These are phyloP conservation scores for Eristalis pertinax DNA, from an alignment of 2,888 invertebrate species.

Conservation along the genomic window DNA sequence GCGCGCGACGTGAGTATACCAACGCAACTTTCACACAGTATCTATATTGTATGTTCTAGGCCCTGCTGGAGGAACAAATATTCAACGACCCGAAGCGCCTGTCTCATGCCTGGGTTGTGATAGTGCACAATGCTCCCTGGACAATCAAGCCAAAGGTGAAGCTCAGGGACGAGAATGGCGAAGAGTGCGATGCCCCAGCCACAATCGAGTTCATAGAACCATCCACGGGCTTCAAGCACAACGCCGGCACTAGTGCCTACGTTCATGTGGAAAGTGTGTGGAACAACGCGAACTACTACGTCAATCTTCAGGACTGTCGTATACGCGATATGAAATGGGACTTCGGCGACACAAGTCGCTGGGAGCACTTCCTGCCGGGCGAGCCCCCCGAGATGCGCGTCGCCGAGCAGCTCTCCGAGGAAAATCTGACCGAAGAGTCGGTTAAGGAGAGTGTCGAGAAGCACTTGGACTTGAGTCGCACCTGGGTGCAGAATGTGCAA, in stretches of 20 bases:
- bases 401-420: slow-evolving; percentile 80
- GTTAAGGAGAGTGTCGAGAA: slow-evolving; percentile 84
- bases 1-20: slow-evolving; percentile 75
- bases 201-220: slow-evolving; percentile 91
- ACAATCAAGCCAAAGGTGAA: slow-evolving; percentile 76
- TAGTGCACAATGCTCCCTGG: slow-evolving; percentile 82
- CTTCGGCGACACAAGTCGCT: slow-evolving; percentile 83
- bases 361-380: slow-evolving; percentile 89
- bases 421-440: slow-evolving; percentile 81
- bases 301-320: slow-evolving; percentile 85
- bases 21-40: not conserved
- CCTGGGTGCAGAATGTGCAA: slow-evolving; percentile 88
- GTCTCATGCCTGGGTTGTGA: slow-evolving; percentile 92
- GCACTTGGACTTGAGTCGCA: slow-evolving; percentile 88
- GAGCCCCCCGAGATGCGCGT: slow-evolving; percentile 84
- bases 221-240: slow-evolving; percentile 87
- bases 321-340: slow-evolving; percentile 85
- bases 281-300: slow-evolving; percentile 93
- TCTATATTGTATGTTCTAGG: slow-evolving; percentile 79
- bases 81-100: slow-evolving; percentile 87
- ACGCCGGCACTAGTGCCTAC: slow-evolving; percentile 85
- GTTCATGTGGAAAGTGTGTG: slow-evolving; percentile 92
- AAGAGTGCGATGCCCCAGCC: slow-evolving; percentile 76
- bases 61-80: slow-evolving; percentile 84
- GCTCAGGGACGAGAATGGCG: slow-evolving; percentile 76